Percentiles rank a stretch among this genome's conserved stretches.
Conservation (phyloP, 2,888 invertebrate genomes). For the Platycheirus albimanus region DNA sequence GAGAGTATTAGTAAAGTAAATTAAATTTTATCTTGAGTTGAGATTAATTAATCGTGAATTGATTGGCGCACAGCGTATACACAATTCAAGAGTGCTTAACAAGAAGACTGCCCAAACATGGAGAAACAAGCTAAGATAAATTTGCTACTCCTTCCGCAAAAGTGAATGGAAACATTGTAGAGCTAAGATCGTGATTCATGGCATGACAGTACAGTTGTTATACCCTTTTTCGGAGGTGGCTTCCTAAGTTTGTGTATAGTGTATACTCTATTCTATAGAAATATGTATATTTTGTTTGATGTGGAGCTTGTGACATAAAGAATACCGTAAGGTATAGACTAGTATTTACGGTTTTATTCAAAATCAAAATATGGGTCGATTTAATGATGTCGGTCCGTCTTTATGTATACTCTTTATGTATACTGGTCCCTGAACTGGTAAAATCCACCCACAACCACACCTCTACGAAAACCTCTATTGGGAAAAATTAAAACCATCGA, state of each 20-base stretch:
- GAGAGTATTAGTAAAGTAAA: conserved; percentile 1
- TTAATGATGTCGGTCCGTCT: no score
- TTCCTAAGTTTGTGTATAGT: conserved; percentile 17
- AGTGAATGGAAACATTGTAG: background rate
- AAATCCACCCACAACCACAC: no score
- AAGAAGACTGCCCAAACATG: conserved; percentile 39
- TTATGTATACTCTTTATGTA: no score
- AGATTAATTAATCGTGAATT: conserved; percentile 30
- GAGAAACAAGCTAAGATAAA: conserved; percentile 36
- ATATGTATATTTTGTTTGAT: no score
- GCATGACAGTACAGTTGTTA: conserved; percentile 35
- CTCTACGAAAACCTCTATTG: no score
- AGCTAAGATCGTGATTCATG: background rate
- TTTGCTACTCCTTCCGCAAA: conserved; percentile 54
- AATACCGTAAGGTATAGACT: no score
- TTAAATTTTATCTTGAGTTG: conserved; percentile 20
- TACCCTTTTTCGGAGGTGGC: conserved; percentile 55
- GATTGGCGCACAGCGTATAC: conserved; percentile 37
- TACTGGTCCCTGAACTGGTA: no score
- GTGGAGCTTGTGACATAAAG: no score
- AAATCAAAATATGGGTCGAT: no score
- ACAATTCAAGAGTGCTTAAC: background rate
- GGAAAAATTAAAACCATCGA: no score
- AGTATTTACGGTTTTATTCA: no score
- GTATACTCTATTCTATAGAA: no score